Evolutionary conservation across 2,888 invertebrate genomes (phyloP).

Genomic region (Mechanitis mazaeus): DNA sequence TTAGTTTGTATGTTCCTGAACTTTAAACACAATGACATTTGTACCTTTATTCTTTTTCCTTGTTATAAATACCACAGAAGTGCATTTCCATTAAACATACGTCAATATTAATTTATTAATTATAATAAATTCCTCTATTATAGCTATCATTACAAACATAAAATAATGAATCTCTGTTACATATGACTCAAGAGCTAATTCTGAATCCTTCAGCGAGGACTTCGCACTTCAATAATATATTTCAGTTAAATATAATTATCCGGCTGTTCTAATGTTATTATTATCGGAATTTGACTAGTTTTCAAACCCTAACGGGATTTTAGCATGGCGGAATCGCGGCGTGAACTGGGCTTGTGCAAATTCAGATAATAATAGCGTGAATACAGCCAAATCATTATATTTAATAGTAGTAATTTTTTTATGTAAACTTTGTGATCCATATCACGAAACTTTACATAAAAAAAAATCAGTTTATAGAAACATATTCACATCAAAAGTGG

Average conservation of each 20-base stretch:
- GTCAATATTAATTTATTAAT: slow-evolving; percentile 2
- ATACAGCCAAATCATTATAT: too few relatives aligned
- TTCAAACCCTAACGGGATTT: not conserved
- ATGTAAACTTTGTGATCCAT: too few relatives aligned
- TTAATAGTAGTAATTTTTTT: too few relatives aligned
- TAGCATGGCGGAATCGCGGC: not conserved
- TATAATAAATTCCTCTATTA: not conserved
- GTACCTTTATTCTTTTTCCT: not conserved
- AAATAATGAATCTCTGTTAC: slow-evolving; percentile 3
- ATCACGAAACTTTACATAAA: too few relatives aligned
- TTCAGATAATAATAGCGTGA: too few relatives aligned
- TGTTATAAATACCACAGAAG: not conserved
- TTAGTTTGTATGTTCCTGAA: too few relatives aligned
- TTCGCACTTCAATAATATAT: not conserved
- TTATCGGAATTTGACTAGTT: too few relatives aligned
- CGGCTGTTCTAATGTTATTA: too few relatives aligned
- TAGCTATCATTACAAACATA: too few relatives aligned
- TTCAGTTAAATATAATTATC: not conserved
- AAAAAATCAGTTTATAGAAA: too few relatives aligned
- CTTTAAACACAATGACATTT: not conserved
- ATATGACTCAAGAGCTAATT: slow-evolving; percentile 25
- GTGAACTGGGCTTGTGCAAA: too few relatives aligned
- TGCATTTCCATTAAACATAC: slow-evolving; percentile 2
- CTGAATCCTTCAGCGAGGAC: slow-evolving; percentile 12
- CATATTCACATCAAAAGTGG: too few relatives aligned